Evolutionary conservation across 2,113 vertebrate genomes (phyloP), one percentile per base, ranked within the genome.

Genomic region (Oryzias javanicus): DNA sequence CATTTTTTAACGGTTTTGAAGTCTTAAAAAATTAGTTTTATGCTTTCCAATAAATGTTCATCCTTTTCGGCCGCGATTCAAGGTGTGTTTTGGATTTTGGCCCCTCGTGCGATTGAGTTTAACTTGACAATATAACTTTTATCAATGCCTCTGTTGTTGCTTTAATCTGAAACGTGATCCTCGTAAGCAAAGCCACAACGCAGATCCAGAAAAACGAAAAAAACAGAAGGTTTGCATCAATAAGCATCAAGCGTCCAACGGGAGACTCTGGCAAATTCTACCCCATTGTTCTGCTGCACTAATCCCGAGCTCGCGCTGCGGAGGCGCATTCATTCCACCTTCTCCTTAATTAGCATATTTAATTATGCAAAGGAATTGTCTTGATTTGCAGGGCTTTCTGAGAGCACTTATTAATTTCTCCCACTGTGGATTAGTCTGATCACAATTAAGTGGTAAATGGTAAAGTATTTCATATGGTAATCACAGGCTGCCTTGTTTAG

Each of bases 311-410:
- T 74, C 10, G 6, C 41, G 66, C 47, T 70, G 58, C 3, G 48
- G 73, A 46, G 20, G 53, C 55, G 20, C 58, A 82, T 74, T 77
- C 60, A 75, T 74, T 61, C 65, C 60, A 67, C 64, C 67, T 78
- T 60, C 48, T 46, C 47, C 51, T 67, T 52, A 49, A 85, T 89
- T 85, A 70, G 66, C 85, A 87, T 83, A 70, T 85, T 83, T 85
- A 80, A 89, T 84, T 86, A 83, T 81, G 74, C 78, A 77, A 55
- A 76, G 70, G 55, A 76, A 81, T 85, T 78, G 70, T 81, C 62
- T 71, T 62, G 60, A 82, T 87, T 84, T 64, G 41, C 56, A 1
- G 1, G 19, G 60, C 68, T 74, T 79, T 65, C 71, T 65, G 29
- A 79, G 71, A 81, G 62, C 66, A 42, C 63, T 76, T 41, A 76